Percentiles rank a stretch among this genome's conserved stretches.
These are phyloP conservation scores for Microtus oregoni DNA, from an alignment of 2,113 vertebrate species.

Conservation along the genomic window DNA sequence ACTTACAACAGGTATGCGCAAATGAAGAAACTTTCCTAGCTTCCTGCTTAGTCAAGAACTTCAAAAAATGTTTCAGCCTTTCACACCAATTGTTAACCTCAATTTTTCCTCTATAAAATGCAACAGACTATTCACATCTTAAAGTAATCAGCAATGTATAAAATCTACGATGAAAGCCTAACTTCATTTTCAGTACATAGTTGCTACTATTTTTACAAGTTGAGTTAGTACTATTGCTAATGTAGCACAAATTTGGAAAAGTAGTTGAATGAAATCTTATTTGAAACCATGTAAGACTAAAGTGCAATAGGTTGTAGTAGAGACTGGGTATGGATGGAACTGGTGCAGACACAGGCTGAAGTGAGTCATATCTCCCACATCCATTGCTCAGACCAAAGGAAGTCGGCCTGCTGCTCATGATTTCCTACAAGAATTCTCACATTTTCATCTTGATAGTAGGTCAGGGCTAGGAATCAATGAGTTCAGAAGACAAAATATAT, in stretches of 20 bases:
- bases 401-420: neutral
- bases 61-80: neutral
- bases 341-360: neutral
- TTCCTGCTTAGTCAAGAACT: neutral
- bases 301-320: neutral
- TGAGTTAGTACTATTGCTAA: neutral
- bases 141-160: neutral
- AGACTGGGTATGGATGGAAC: neutral
- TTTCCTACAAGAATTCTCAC: too few relatives aligned
- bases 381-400: neutral
- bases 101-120: neutral
- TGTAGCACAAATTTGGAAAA: neutral
- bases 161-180: neutral
- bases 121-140: neutral
- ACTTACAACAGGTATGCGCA: neutral
- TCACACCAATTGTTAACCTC: neutral
- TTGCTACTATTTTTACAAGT: neutral
- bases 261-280: neutral
- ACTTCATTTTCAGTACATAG: neutral
- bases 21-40: neutral
- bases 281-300: neutral
- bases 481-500: neutral
- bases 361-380: neutral
- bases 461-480: neutral
- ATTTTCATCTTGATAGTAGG: too few relatives aligned